Evolutionary conservation across 2,797 vertebrate species (phyloP).

Genomic region (Sebastes cheni): DNA sequence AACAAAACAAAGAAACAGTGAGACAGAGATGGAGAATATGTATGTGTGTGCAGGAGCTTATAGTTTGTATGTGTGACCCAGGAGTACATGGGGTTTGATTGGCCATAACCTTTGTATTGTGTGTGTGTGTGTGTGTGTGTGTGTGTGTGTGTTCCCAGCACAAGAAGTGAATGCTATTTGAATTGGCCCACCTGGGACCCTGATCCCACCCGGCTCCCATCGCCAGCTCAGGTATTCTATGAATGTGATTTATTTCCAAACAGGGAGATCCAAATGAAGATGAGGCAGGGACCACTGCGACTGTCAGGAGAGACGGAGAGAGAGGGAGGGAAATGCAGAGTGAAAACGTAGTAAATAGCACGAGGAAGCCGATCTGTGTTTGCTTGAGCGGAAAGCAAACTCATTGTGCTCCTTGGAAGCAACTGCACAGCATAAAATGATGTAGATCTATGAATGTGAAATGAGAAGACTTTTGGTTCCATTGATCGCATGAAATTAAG

Average conservation of each 20-base stretch:
- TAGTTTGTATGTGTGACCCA: slow-evolving; percentile 60
- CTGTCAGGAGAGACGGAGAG: slow-evolving; percentile 24
- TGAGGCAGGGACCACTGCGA: slow-evolving; percentile 37
- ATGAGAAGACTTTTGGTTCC: slow-evolving; percentile 7
- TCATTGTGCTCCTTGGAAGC: slow-evolving; percentile 12
- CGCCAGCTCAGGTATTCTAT: slow-evolving; percentile 79
- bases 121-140: neutral
- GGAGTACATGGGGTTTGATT: slow-evolving; percentile 60
- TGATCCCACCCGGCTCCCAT: slow-evolving; percentile 41
- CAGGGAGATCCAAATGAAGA: slow-evolving; percentile 72
- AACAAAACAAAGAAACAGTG: slow-evolving; percentile 28
- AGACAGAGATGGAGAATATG: slow-evolving; percentile 7
- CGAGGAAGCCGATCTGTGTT: slow-evolving; percentile 21
- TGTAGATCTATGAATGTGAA: slow-evolving; percentile 12
- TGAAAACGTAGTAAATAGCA: slow-evolving; percentile 25
- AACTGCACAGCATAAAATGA: slow-evolving; percentile 14
- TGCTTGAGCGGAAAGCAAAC: slow-evolving; percentile 38
- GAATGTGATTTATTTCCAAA: slow-evolving; percentile 82
- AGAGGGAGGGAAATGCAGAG: neutral
- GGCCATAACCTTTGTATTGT: slow-evolving; percentile 67
- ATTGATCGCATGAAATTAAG: neutral
- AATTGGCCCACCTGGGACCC: slow-evolving; percentile 78
- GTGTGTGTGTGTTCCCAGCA: slow-evolving; percentile 14
- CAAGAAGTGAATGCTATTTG: slow-evolving; percentile 74
- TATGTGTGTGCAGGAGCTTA: slow-evolving; percentile 37